A percentile compares a stretch with the other conserved stretches of the same genome.
Evolutionary conservation across 2,888 invertebrate genomes (phyloP).

Genomic region (Latheticus oryzae): DNA sequence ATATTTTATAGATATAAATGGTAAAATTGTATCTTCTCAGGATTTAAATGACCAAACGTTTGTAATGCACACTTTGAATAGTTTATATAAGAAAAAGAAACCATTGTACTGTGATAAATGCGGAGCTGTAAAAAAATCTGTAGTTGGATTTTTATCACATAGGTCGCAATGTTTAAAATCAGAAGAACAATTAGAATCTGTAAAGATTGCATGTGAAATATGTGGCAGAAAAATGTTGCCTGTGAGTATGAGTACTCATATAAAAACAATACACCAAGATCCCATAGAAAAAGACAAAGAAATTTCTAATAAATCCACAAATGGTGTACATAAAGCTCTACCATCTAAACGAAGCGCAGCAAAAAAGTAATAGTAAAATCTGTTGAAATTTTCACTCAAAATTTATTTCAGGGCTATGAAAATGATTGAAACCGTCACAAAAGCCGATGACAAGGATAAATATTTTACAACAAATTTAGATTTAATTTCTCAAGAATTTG

Average conservation of each 20-base stretch:
- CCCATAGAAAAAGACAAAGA: constrained; percentile 8
- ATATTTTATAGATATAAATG: constrained; percentile 4
- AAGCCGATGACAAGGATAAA: constrained; percentile 35
- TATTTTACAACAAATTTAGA: constrained; percentile 46
- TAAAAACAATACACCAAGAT: constrained; percentile 64
- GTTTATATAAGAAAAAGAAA: constrained; percentile 64
- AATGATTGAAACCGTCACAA: constrained; percentile 43
- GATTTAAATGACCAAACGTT: constrained; percentile 67
- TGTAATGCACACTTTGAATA: constrained; percentile 66
- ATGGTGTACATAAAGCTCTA: constrained; percentile 16
- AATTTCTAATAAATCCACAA: constrained; percentile 1
- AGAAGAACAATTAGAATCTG: constrained; percentile 66
- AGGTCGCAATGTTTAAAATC: constrained; percentile 71
- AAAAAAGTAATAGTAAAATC: constrained; percentile 58
- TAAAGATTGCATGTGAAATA: constrained; percentile 68
- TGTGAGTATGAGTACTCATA: constrained; percentile 72
- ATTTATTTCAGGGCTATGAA: constrained; percentile 47
- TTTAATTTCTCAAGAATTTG: constrained; percentile 46
- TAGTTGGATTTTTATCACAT: constrained; percentile 73
- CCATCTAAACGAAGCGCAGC: constrained; percentile 65
- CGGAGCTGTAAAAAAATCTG: constrained; percentile 66
- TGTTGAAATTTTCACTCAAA: not conserved
- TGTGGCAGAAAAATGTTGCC: constrained; percentile 70
- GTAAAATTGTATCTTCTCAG: constrained; percentile 57
- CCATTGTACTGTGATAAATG: constrained; percentile 70